Evolutionary conservation across 2,888 invertebrate genomes (phyloP), one percentile per base, ranked within the genome.

Genomic region (Eulithis prunata): DNA sequence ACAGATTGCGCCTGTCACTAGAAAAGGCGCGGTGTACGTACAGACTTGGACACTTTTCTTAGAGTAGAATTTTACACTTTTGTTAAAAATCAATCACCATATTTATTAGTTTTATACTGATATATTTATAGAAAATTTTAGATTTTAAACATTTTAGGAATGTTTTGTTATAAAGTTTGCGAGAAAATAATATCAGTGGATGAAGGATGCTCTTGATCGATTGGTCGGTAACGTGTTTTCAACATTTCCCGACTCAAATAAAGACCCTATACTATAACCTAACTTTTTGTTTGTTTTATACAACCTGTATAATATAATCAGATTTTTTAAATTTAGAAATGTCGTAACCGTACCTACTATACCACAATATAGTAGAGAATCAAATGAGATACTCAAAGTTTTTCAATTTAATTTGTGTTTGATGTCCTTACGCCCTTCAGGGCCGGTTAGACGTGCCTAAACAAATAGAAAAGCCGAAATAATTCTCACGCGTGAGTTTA

Each of bases 1-100:
- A 89, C 88, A 90, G 89, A 89, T 89, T 87, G 88, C 84, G 89
- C 83, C 84, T 88, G 90, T 88, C 89, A 88, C 85, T 85, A 76
- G 78, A 75, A 72, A 74, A 80, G 77, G 75, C 77, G 72, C 67
- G 60, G 80, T 80, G 80, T 76, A 69, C 78, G 70, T 80, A 79
- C 82, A 81, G 72, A 81, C 74, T 76, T 78, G 72, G 56, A 62
- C 46, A 54, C 21, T 69, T 69, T 58, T 36, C 43, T 14, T 46
- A 28, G 58, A 58, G 57, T 51, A 51, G 47, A 49, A 51, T 55
- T 59, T 62, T 46, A 54, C 53, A 57, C 57, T 57, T 57, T 46
- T 57, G 36, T 49, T 21, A 54, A 57, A 66, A 57, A 21, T 51
- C 28, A 21, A 21, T 21, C 13, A n/a, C n/a, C n/a, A 7, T 10